Percentiles rank a stretch among this genome's conserved stretches.
phyloP scores from a whole-genome alignment of 2,888 invertebrate species.

The Nyleta sp. region DNA sequence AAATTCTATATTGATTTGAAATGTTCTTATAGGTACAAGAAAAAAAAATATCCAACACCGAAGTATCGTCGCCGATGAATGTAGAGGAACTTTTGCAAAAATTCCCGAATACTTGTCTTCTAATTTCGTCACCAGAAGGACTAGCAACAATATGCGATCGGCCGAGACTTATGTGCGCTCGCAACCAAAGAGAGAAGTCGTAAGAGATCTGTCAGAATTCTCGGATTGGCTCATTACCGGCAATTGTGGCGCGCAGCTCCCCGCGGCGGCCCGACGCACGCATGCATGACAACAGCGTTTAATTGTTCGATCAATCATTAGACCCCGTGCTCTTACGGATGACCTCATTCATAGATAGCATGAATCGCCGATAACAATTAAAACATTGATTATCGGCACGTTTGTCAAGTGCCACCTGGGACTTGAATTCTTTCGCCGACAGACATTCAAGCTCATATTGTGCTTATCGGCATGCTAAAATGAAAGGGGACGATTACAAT shows the following conservation, averaged over 20 bases:
- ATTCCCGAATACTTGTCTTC: slow-evolving; percentile 55
- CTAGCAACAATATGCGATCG: slow-evolving; percentile 19
- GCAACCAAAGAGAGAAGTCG: slow-evolving; percentile 75
- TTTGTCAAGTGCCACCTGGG: slow-evolving; percentile 5
- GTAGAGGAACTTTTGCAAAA: too few species aligned
- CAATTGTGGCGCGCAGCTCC: slow-evolving; percentile 79
- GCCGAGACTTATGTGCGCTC: slow-evolving; percentile 72
- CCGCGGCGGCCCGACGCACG: slow-evolving; percentile 73
- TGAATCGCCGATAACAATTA: slow-evolving; percentile 55
- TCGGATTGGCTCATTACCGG: slow-evolving; percentile 80
- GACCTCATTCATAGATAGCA: slow-evolving; percentile 58
- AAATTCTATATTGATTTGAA: too few species aligned
- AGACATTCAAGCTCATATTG: neutral
- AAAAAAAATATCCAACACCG: too few species aligned
- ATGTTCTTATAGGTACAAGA: too few species aligned
- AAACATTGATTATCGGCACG: slow-evolving; percentile 43
- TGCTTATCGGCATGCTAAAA: too few species aligned
- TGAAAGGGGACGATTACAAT: too few species aligned
- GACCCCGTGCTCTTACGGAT: slow-evolving; percentile 24
- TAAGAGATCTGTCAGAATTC: slow-evolving; percentile 75
- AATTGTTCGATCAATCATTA: slow-evolving; percentile 81
- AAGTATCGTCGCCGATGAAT: too few species aligned
- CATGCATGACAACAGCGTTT: slow-evolving; percentile 79
- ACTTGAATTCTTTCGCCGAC: neutral
- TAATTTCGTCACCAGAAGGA: slow-evolving; percentile 60